Conservation (phyloP, 2,113 vertebrate genomes). For the Archilochus colubris region DNA sequence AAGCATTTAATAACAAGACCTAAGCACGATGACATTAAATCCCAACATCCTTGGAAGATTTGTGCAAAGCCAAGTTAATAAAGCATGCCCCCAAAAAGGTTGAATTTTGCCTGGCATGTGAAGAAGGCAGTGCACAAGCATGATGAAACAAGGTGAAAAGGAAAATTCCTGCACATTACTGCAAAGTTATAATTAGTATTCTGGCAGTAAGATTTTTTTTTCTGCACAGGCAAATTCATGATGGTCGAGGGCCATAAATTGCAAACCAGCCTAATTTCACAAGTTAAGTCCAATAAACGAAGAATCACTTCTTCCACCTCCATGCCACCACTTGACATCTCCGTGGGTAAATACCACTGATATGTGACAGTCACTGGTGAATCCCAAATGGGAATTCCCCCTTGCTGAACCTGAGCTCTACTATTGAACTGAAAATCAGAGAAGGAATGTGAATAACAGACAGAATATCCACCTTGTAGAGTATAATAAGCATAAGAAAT, state of each 20-base stretch:
- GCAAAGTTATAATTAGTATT: neutral
- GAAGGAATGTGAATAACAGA: neutral
- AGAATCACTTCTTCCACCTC: neutral
- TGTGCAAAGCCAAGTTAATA: neutral
- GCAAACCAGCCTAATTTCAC: slow-evolving; percentile 39
- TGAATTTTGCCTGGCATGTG: neutral
- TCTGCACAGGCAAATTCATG: neutral
- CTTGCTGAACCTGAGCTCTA: neutral
- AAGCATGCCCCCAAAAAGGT: neutral
- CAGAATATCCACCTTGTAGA: neutral
- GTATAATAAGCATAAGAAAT: neutral
- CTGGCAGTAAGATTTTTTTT: neutral
- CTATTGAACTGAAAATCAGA: neutral
- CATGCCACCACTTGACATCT: neutral
- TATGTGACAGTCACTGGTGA: neutral
- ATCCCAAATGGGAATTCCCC: neutral
- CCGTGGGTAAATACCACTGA: neutral
- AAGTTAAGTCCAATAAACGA: slow-evolving; percentile 59
- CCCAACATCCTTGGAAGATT: neutral
- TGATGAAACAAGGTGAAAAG: neutral
- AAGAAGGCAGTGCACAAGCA: neutral
- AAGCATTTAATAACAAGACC: neutral
- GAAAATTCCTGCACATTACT: neutral
- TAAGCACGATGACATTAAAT: neutral
- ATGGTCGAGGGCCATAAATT: slow-evolving; percentile 38